A percentile compares a stretch with the other conserved stretches of the same genome.
Conservation (phyloP, 2,113 vertebrate genomes). For the Pseudonaja textilis region DNA sequence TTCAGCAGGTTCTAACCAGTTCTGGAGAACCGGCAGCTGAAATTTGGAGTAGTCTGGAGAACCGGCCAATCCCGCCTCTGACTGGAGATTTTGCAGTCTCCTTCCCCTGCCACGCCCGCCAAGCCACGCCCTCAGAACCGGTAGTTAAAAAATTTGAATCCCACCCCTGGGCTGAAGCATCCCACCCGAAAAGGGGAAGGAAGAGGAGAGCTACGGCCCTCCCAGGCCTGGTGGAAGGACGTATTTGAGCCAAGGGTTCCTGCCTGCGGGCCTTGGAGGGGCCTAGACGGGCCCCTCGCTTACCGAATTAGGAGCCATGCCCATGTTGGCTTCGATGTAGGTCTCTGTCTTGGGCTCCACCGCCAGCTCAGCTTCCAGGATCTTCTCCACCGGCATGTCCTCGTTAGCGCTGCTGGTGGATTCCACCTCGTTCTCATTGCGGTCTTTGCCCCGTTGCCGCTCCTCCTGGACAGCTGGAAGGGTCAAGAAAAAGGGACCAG, state of each 20-base stretch:
- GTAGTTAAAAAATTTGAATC: too few species aligned
- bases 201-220: background rate
- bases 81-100: background rate
- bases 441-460: slow-evolving; percentile 94
- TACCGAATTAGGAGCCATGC: slow-evolving; percentile 90
- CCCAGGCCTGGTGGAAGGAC: background rate
- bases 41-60: too few species aligned
- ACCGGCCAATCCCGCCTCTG: too few species aligned
- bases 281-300: slow-evolving; percentile 51
- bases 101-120: background rate
- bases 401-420: slow-evolving; percentile 90
- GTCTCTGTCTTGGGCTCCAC: slow-evolving; percentile 98
- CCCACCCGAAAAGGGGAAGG: background rate
- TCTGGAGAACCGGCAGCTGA: too few species aligned
- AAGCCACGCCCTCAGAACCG: too few species aligned
- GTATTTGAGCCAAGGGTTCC: background rate
- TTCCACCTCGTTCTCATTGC: slow-evolving; percentile 90
- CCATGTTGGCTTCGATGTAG: slow-evolving; percentile 91
- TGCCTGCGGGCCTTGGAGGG: accelerated
- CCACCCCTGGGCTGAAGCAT: background rate
- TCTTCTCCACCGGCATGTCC: slow-evolving; percentile 99
- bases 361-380: slow-evolving; percentile 92
- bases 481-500: slow-evolving; percentile 24
- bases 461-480: slow-evolving; percentile 95
- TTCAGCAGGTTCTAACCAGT: too few species aligned